Conservation (phyloP, 2,797 vertebrate genomes). For the Melanotaenia parkinsoni region DNA sequence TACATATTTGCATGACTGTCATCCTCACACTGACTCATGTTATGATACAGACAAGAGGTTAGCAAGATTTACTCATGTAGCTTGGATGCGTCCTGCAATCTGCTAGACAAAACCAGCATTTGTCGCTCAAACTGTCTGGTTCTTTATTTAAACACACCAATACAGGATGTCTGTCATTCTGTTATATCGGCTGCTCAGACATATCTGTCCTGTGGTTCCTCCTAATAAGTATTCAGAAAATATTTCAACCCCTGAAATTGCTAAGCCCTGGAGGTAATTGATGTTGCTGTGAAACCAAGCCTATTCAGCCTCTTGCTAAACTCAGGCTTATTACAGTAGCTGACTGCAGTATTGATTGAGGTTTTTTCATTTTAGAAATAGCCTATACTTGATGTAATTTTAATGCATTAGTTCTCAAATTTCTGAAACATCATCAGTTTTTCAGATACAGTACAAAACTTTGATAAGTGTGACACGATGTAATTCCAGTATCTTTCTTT, state of each 20-base stretch:
- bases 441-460: background rate
- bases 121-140: slow-evolving; percentile 39
- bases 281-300: slow-evolving; percentile 27
- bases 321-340: slow-evolving; percentile 5
- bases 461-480: background rate
- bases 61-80: slow-evolving; percentile 56
- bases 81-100: slow-evolving; percentile 61
- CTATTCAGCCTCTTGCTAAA: slow-evolving; percentile 16
- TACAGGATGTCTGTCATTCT: slow-evolving; percentile 59
- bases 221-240: slow-evolving; percentile 31
- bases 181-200: slow-evolving; percentile 51
- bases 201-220: slow-evolving; percentile 20
- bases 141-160: slow-evolving; percentile 46
- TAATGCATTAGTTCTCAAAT: slow-evolving; percentile 3
- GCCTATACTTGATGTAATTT: slow-evolving; percentile 10
- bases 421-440: background rate
- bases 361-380: slow-evolving; percentile 16
- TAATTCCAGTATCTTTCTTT: background rate
- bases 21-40: slow-evolving; percentile 68
- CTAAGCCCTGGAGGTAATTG: slow-evolving; percentile 33
- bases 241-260: slow-evolving; percentile 34
- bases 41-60: slow-evolving; percentile 55
- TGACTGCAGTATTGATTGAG: slow-evolving; percentile 16
- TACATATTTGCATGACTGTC: slow-evolving; percentile 49
- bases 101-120: slow-evolving; percentile 60